These are phyloP conservation scores for Parnassius mnemosyne DNA, from an alignment of 2,888 invertebrate species.

Conservation along the genomic window DNA sequence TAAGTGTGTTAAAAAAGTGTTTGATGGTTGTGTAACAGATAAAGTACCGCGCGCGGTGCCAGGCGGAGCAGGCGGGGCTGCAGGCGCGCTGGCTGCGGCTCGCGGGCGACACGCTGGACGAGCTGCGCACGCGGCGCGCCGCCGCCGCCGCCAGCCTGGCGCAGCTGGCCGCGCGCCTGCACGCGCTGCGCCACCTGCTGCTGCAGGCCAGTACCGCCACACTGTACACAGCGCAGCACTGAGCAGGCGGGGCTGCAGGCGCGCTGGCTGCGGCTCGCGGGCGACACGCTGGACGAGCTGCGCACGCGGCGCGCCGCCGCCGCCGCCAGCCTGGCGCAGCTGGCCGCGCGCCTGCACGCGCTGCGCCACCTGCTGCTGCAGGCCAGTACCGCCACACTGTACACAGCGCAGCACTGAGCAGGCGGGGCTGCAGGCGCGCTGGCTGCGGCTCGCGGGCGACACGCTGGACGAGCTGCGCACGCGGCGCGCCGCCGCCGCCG, in stretches of 20 bases:
- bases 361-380: conserved; percentile 91
- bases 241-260: conserved; percentile 92
- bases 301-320: conserved; percentile 91
- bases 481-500: conserved; percentile 89
- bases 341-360: conserved; percentile 89
- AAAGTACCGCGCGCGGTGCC: conserved; percentile 90
- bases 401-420: conserved; percentile 86
- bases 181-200: conserved; percentile 91
- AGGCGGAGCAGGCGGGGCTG: conserved; percentile 90
- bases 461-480: conserved; percentile 89
- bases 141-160: conserved; percentile 89
- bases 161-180: conserved; percentile 89
- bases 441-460: conserved; percentile 88
- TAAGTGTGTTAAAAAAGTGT: too few species aligned
- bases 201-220: conserved; percentile 87
- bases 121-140: conserved; percentile 89
- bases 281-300: conserved; percentile 87
- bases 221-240: conserved; percentile 84
- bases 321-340: conserved; percentile 89
- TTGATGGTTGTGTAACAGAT: conserved; percentile 52
- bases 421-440: conserved; percentile 90
- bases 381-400: conserved; percentile 86
- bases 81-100: conserved; percentile 91
- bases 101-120: conserved; percentile 88
- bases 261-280: conserved; percentile 88